A percentile compares a stretch with the other conserved stretches of the same genome.
These are phyloP conservation scores for Opisthocomus hoazin DNA, from an alignment of 2,113 vertebrate genomes.

Conservation along the genomic window DNA sequence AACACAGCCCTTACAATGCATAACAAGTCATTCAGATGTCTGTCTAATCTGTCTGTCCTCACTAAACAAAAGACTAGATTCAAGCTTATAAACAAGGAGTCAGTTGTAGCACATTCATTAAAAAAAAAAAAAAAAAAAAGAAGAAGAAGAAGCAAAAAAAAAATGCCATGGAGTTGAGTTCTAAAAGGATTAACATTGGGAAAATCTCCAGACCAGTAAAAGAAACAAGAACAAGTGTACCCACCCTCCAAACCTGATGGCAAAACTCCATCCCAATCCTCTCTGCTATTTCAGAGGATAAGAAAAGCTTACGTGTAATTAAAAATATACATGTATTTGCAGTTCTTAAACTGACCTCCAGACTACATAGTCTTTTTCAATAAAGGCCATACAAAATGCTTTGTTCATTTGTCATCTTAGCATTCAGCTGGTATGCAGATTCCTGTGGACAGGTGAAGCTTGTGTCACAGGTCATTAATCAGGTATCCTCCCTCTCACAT, in stretches of 20 bases:
- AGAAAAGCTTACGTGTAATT: slow-evolving; percentile 30
- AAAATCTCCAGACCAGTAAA: slow-evolving; percentile 60
- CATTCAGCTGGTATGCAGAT: background rate
- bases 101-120: slow-evolving; percentile 49
- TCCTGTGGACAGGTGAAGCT: background rate
- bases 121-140: background rate
- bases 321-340: slow-evolving; percentile 20
- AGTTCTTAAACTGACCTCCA: background rate
- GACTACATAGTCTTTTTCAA: background rate
- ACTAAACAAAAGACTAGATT: slow-evolving; percentile 49
- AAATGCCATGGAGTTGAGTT: slow-evolving; percentile 22
- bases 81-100: slow-evolving; percentile 59
- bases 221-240: slow-evolving; percentile 39
- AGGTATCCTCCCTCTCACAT: background rate
- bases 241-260: slow-evolving; percentile 14
- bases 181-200: slow-evolving; percentile 54
- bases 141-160: background rate
- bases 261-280: background rate
- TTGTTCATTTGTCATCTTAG: slow-evolving; percentile 11
- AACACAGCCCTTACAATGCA: slow-evolving; percentile 45
- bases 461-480: background rate
- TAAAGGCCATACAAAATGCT: background rate
- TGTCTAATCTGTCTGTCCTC: slow-evolving; percentile 59
- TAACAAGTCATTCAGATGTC: slow-evolving; percentile 67
- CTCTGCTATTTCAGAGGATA: slow-evolving; percentile 8